Evolutionary conservation across 2,113 vertebrate species (phyloP), one percentile per base, ranked within the genome.

Genomic region (Microtus pennsylvanicus): DNA sequence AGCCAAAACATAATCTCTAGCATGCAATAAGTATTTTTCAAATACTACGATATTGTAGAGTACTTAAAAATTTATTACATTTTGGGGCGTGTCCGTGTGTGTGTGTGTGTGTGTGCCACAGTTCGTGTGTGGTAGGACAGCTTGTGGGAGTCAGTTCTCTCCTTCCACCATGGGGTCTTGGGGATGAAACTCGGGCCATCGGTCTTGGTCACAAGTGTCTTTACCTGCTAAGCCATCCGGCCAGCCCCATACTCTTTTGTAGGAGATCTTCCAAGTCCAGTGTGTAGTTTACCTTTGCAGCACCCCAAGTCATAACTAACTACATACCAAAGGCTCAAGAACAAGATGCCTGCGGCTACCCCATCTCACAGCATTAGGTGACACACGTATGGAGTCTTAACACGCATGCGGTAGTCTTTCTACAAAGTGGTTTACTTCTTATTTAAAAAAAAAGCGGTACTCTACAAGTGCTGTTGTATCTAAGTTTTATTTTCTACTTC

Each of bases 1-100:
- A 65, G n/a, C 77, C 12, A 67, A 92, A 90, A 86, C 85, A 82
- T 52, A 28, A 83, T 82, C 81, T 94, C 14, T 83, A 28, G 28
- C 85, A 85, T 52, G 7, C 21, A 75, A 30, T 47, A 63, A 35
- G 3, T 83, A 22, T 86, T 89, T 88, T 65, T 12, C 19, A 95
- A 89, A 72, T 88, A 77, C 28, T 91, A 87, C 38, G 14, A 90
- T 82, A 50, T 91, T 61, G 77, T 87, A 28, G 22, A 30, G 38
- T 35, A 28, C 2, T 50, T 47, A 82, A 82, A 55, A 82, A 38
- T 13, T 33, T 45, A 65, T 42, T 65, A 10, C 65, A 28, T 19
- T 85, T 63, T 45, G 24, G 76, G 7, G 74, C 0, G 3, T 21
- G 38, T 75, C 9, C 2, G 74, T 45, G 78, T 14, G 26, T 17